Base-by-base conservation (phyloP, 2,113 vertebrate species). In the Hippoglossus stenolepis region DNA sequence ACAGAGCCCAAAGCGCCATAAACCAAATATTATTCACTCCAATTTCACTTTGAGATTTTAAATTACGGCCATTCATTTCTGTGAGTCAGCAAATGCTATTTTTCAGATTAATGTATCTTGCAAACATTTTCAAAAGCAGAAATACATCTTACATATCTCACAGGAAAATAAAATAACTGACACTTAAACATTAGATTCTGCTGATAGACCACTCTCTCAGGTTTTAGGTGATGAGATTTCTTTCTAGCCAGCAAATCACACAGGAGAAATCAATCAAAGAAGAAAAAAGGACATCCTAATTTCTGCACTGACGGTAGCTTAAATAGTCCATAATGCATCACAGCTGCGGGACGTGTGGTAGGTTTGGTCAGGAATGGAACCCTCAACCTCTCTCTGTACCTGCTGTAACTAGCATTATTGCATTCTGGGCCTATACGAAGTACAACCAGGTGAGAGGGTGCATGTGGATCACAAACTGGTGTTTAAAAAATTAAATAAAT, bases 231-330 rank as follows among this genome's bases (percentile, higher is more conserved):
- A 35, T 10, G 11, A 54, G 24, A 10, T 73, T 70, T 54, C 20
- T 70, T 31, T 79, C 45, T 21, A 60, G 65, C 17, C 62, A 60
- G 59, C 17, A 49, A 65, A 69, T 71, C 35, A 61, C 15, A 62
- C 64, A 14, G 28, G 47, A 74, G 24, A 51, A 64, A 82, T 65
- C 65, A 64, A 82, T 65, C 69, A 66, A 68, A 64, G 14, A 57
- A n/a, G 13, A 73, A 40, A 73, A 40, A 45, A 11, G 28, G 59
- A 31, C 58, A n/a, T 2, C 35, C 59, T 24, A 31, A 49, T 80
- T 53, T 69, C 35, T 80, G 12, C 56, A 0, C 28, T 58, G 82
- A 80, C 47, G 31, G 67, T 18, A 77, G 54, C 53, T 68, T 31
- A 28, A 75, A 38, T 10, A 31, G 59, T 60, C 15, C 2, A 0